Conservation (phyloP, 2,888 invertebrate genomes). For the Apamea crenata region DNA sequence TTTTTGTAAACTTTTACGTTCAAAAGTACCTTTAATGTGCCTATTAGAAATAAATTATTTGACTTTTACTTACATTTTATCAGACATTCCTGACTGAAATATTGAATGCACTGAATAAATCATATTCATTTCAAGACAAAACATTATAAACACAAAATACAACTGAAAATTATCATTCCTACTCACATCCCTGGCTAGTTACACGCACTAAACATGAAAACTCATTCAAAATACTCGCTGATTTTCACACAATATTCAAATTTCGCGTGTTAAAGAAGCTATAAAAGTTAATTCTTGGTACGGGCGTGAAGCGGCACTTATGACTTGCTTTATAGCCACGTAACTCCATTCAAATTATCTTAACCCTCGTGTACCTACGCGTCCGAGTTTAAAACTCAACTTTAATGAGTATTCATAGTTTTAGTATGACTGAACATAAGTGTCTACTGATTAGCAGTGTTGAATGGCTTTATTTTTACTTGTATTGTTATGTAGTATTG, state of each 20-base stretch:
- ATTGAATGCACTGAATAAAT: background rate
- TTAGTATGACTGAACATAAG: conserved; percentile 71
- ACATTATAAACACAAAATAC: conserved; percentile 30
- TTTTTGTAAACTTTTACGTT: no score
- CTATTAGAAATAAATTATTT: no score
- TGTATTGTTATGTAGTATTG: conserved; percentile 51
- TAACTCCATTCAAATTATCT: conserved; percentile 75
- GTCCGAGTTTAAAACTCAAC: conserved; percentile 61
- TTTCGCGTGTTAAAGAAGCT: conserved; percentile 80
- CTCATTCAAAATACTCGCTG: conserved; percentile 67
- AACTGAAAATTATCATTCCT: conserved; percentile 42
- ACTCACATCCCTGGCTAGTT: conserved; percentile 49
- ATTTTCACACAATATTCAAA: conserved; percentile 79
- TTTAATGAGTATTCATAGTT: conserved; percentile 73
- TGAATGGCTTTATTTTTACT: conserved; percentile 64
- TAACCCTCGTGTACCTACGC: conserved; percentile 63
- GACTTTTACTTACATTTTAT: no score
- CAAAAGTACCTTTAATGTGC: no score
- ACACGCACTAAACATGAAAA: conserved; percentile 47
- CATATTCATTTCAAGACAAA: background rate
- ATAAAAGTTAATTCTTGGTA: conserved; percentile 79
- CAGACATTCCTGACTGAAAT: background rate
- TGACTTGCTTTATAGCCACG: conserved; percentile 69
- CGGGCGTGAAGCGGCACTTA: conserved; percentile 78
- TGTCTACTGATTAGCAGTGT: conserved; percentile 60